Conservation (phyloP, 2,888 invertebrate species). For the Macrosoma leucophasiata region DNA sequence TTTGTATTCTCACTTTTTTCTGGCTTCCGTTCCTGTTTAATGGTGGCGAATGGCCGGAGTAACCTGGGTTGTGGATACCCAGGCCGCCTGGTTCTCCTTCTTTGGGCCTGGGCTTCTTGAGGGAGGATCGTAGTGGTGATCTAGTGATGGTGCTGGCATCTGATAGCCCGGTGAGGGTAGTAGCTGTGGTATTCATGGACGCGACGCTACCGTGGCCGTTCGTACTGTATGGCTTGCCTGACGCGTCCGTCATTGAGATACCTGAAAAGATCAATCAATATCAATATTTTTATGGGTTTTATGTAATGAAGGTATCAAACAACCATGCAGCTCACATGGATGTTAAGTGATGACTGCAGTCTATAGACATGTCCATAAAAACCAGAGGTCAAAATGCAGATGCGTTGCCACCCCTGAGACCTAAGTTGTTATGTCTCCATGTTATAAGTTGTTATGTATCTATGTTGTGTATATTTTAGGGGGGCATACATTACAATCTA, state of each 20-base stretch:
- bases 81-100: slow-evolving; percentile 71
- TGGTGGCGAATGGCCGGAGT: slow-evolving; percentile 88
- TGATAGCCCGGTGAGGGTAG: slow-evolving; percentile 77
- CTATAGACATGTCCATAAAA: too few relatives aligned
- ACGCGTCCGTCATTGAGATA: slow-evolving; percentile 91
- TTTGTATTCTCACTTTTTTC: slow-evolving; percentile 93
- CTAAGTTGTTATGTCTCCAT: too few relatives aligned
- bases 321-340: too few relatives aligned
- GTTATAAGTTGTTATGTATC: too few relatives aligned
- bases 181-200: slow-evolving; percentile 84
- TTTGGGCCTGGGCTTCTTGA: slow-evolving; percentile 85
- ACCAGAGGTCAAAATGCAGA: too few relatives aligned
- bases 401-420: too few relatives aligned
- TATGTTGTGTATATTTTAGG: too few relatives aligned
- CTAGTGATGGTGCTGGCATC: slow-evolving; percentile 62
- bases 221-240: slow-evolving; percentile 86
- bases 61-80: slow-evolving; percentile 91
- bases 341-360: too few relatives aligned
- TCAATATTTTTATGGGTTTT: too few relatives aligned
- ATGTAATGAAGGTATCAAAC: too few relatives aligned
- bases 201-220: slow-evolving; percentile 81
- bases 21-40: slow-evolving; percentile 89
- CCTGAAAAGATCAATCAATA: slow-evolving; percentile 60
- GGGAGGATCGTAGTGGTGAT: slow-evolving; percentile 80
- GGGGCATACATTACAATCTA: too few relatives aligned